Conservation (phyloP, 2,113 vertebrate genomes). For the Atherinomorus stipes region DNA sequence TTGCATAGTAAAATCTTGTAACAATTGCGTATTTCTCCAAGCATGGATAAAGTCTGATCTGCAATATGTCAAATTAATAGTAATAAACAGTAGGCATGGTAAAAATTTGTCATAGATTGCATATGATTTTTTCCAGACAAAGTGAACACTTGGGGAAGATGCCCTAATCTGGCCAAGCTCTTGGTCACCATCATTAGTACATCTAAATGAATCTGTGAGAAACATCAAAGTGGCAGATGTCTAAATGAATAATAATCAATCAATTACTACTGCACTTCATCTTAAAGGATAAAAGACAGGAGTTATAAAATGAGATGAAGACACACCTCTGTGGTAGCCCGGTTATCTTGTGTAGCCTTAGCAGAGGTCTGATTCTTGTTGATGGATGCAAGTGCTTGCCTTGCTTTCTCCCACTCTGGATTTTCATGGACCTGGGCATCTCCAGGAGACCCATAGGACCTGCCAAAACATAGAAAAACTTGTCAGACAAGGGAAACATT, state of each 20-base stretch:
- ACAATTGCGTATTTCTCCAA: no score
- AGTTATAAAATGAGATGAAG: background rate
- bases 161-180: background rate
- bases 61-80: no score
- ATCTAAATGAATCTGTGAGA: background rate
- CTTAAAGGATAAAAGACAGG: background rate
- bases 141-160: background rate
- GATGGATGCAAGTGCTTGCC: slow-evolving; percentile 86
- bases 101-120: background rate
- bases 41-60: background rate
- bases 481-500: background rate
- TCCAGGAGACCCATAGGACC: slow-evolving; percentile 75
- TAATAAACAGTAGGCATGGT: no score
- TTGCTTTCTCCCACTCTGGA: slow-evolving; percentile 94
- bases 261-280: background rate
- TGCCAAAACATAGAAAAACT: slow-evolving; percentile 37
- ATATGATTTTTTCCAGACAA: background rate
- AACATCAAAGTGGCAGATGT: background rate
- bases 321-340: slow-evolving; percentile 67
- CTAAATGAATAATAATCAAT: background rate
- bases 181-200: background rate
- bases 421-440: slow-evolving; percentile 89
- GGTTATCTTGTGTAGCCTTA: slow-evolving; percentile 68
- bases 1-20: background rate
- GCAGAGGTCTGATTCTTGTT: slow-evolving; percentile 78